Evolutionary conservation across 2,797 vertebrate species (phyloP).

Genomic region (Enteromius anoplus): DNA sequence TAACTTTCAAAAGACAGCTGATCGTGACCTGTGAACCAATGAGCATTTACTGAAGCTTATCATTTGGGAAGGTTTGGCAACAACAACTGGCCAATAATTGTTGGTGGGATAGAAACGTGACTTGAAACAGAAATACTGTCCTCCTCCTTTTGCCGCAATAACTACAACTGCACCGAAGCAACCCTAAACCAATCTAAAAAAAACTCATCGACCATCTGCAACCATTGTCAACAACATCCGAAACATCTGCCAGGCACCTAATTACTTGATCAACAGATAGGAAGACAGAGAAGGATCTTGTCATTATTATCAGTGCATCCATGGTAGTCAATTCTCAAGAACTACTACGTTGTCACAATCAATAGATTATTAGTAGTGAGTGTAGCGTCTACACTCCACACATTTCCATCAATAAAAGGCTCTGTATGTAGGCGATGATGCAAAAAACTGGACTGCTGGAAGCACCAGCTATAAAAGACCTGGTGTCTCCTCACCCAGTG

Average conservation of each 20-base stretch:
- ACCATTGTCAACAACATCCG: neutral
- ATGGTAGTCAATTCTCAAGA: slow-evolving; percentile 17
- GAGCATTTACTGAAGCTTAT: neutral
- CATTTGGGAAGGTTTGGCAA: slow-evolving; percentile 23
- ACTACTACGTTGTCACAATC: slow-evolving; percentile 24
- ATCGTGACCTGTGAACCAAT: slow-evolving; percentile 33
- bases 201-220: neutral
- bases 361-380: slow-evolving; percentile 33
- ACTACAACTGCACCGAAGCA: neutral
- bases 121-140: slow-evolving; percentile 22
- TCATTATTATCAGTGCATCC: slow-evolving; percentile 19
- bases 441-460: neutral
- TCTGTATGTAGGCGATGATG: neutral
- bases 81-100: slow-evolving; percentile 27
- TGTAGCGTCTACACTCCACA: slow-evolving; percentile 1
- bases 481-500: slow-evolving; percentile 8
- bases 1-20: slow-evolving; percentile 46
- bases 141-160: neutral
- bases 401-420: neutral
- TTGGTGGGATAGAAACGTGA: slow-evolving; percentile 24
- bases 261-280: slow-evolving; percentile 39
- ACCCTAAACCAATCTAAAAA: neutral
- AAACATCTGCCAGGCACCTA: slow-evolving; percentile 33
- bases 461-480: slow-evolving; percentile 12
- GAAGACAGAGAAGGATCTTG: slow-evolving; percentile 19